These are phyloP conservation scores for Enteromius thamalakanensis DNA, from an alignment of 2,797 vertebrate genomes.

Conservation along the genomic window DNA sequence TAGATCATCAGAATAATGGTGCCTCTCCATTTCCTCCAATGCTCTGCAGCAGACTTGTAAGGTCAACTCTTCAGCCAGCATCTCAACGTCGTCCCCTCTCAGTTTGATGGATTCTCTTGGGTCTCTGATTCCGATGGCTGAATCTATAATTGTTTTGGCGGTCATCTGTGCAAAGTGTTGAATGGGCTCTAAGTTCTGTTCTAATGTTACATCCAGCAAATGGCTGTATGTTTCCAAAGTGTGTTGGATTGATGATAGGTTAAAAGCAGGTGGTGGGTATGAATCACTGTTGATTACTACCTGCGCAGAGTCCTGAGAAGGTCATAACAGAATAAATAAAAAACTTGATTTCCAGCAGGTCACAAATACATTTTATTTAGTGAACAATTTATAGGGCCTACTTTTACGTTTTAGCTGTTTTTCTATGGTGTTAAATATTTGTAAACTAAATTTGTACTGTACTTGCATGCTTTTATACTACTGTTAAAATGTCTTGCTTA, in stretches of 20 bases:
- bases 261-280: constrained; percentile 47
- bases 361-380: background rate
- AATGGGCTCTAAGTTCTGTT: constrained; percentile 38
- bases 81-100: constrained; percentile 44
- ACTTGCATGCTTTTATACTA: background rate
- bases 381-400: too few species aligned
- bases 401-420: background rate
- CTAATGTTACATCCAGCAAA: constrained; percentile 39
- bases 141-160: constrained; percentile 65
- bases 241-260: constrained; percentile 49
- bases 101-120: background rate
- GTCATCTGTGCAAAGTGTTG: constrained; percentile 68
- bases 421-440: background rate
- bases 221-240: constrained; percentile 52
- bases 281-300: constrained; percentile 46
- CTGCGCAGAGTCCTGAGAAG: constrained; percentile 62
- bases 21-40: constrained; percentile 60
- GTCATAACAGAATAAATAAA: background rate
- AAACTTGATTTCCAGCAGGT: background rate
- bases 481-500: constrained; percentile 10
- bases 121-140: constrained; percentile 36
- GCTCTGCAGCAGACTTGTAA: constrained; percentile 59
- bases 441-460: background rate
- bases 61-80: constrained; percentile 64
- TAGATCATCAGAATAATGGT: constrained; percentile 11